Evolutionary conservation across 2,888 invertebrate species (phyloP).

Genomic region (Tenthredo notha): DNA sequence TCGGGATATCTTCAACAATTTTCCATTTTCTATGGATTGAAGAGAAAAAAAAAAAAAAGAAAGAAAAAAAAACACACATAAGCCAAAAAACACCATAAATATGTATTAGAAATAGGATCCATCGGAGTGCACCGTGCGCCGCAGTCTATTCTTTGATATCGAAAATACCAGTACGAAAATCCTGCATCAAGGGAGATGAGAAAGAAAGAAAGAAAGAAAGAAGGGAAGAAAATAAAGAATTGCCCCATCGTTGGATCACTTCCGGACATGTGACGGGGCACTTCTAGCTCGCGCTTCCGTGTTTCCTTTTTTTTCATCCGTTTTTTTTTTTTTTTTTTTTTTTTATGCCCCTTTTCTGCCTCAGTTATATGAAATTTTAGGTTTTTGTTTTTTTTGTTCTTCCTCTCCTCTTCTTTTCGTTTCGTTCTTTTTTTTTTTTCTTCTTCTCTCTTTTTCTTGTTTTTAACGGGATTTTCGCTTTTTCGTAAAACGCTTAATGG

Average conservation of each 20-base stretch:
- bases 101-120: slow-evolving; percentile 51
- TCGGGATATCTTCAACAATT: slow-evolving; percentile 38
- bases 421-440: not conserved
- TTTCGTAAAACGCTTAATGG: slow-evolving; percentile 49
- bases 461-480: slow-evolving; percentile 37
- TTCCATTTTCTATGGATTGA: slow-evolving; percentile 44
- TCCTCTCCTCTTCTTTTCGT: not conserved
- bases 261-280: slow-evolving; percentile 52
- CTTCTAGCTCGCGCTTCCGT: slow-evolving; percentile 41
- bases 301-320: slow-evolving; percentile 12
- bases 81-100: slow-evolving; percentile 49
- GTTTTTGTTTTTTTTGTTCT: not conserved
- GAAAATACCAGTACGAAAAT: slow-evolving; percentile 19
- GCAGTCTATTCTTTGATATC: slow-evolving; percentile 48
- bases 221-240: not conserved
- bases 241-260: slow-evolving; percentile 40
- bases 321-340: not conserved
- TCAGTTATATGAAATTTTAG: not conserved
- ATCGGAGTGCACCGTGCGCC: slow-evolving; percentile 26
- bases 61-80: not conserved
- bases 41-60: no score
- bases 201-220: not conserved
- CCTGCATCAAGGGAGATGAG: not conserved
- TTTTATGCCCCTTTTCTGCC: not conserved
- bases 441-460: not conserved